Evolutionary conservation across 1,140 invertebrate species (phyloP), one percentile per base, ranked within the genome.

Genomic region (Oreohelix idahoensis): DNA sequence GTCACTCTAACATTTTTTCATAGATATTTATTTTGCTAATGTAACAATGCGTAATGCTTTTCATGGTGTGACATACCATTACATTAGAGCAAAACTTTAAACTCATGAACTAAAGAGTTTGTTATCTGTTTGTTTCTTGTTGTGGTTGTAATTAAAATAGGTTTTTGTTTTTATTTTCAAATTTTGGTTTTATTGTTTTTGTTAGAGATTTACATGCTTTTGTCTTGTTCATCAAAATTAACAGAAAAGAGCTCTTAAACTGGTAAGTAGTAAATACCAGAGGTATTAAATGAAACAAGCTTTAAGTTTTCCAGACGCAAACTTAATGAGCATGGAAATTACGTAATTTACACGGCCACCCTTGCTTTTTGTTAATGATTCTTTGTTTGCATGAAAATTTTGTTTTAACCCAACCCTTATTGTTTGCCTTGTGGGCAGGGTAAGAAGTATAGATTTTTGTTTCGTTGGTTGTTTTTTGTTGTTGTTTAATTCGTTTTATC

Each of bases 211-310:
- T 66, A 66, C 20, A 32, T 66, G 63, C 29, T 66, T 66, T 66
- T 66, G 63, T 66, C 5, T 66, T 66, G 29, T 66, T 66, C 29
- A 58, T 58, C 53, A 66, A 66, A 10, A 66, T 66, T 66, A 66
- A 66, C 63, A 66, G 63, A 66, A 66, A 32, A 66, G 63, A 66
- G 63, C 29, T 29, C 63, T 66, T 66, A 66, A 66, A 66, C n/a
- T 66, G 63, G 63, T 66, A n/a, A 66, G 63, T 66, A 66, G 63
- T 66, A 23, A 35, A 32, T 66, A 17, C n/a, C 63, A 8, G n/a
- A 36, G 42, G 42, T 49, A 17, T 58, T 49, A 10, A 58, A 38
- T 13, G 49, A 29, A 36, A 51, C 20, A 13, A 8, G 26, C 39
- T 78, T 49, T 29, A 35, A n/a, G 29, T n/a, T 42, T n/a, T 23